A percentile compares a stretch with the other conserved stretches of the same genome.
These are phyloP conservation scores for Neoaliturus tenellus DNA, from an alignment of 2,888 invertebrate species.

Conservation along the genomic window DNA sequence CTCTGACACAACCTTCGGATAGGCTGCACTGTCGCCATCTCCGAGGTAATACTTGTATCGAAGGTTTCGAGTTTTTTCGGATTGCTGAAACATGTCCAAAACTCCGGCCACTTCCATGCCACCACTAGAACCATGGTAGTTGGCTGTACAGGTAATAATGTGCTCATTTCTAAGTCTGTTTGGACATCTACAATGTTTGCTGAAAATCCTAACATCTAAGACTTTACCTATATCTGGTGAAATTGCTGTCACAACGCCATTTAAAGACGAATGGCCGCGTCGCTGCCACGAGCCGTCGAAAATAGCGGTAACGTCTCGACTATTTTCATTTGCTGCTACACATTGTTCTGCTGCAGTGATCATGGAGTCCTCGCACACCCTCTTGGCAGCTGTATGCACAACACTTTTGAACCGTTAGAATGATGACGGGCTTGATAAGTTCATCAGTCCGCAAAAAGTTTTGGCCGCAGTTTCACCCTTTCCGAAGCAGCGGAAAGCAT, in stretches of 20 bases:
- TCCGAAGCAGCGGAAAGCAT: no score
- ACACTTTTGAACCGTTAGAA: no score
- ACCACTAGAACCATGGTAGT: constrained; percentile 50
- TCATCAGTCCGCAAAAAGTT: no score
- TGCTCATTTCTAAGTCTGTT: constrained; percentile 31
- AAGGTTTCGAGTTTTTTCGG: neutral
- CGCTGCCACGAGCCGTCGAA: constrained; percentile 44
- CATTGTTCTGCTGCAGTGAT: no score
- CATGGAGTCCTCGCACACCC: neutral
- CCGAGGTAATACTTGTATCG: neutral
- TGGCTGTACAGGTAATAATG: constrained; percentile 38
- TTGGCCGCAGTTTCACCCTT: no score
- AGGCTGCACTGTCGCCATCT: constrained; percentile 2
- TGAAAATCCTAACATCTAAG: neutral
- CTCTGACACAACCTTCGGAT: neutral
- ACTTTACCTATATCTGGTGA: constrained; percentile 7
- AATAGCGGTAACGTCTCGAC: constrained; percentile 31
- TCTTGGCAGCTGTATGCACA: no score
- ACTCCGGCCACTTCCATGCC: constrained; percentile 8
- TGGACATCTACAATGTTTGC: constrained; percentile 42
- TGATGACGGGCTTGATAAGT: no score
- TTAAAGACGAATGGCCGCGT: constrained; percentile 12
- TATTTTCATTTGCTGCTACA: constrained; percentile 45
- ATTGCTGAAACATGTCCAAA: neutral
- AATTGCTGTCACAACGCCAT: constrained; percentile 35